These are phyloP conservation scores for Podocnemis expansa DNA, from an alignment of 2,113 vertebrate genomes.

Conservation along the genomic window DNA sequence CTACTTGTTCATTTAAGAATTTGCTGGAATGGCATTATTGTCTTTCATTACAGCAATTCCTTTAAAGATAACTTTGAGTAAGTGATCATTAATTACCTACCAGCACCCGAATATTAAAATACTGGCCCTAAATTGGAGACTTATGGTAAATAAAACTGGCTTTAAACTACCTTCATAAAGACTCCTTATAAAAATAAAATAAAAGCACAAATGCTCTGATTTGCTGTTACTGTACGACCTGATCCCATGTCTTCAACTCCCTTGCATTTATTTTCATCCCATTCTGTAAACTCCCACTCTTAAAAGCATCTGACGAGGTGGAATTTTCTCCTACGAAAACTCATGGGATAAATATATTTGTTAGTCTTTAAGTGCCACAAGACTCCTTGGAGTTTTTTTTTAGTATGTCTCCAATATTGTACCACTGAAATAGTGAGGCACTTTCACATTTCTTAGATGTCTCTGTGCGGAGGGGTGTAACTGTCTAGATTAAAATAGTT, in stretches of 20 bases:
- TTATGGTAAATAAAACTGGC: not conserved
- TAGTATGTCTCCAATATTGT: not conserved
- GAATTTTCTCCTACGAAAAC: too few relatives aligned
- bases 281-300: too few relatives aligned
- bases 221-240: too few relatives aligned
- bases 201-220: not conserved
- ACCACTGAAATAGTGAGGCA: not conserved
- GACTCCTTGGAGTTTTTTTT: too few relatives aligned
- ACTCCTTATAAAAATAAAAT: not conserved
- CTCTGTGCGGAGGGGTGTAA: not conserved
- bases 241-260: too few relatives aligned
- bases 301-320: too few relatives aligned
- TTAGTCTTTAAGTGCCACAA: too few relatives aligned
- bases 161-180: not conserved
- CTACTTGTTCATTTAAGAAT: not conserved
- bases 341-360: too few relatives aligned
- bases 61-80: not conserved
- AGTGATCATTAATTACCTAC: conserved; percentile 14
- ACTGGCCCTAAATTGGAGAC: not conserved
- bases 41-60: conserved; percentile 14
- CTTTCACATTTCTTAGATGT: not conserved
- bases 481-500: not conserved
- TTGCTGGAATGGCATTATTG: not conserved
- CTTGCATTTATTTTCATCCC: too few relatives aligned
- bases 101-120: conserved; percentile 30